Base-by-base conservation (phyloP, 2,888 invertebrate genomes). In the Diploptera punctata region DNA sequence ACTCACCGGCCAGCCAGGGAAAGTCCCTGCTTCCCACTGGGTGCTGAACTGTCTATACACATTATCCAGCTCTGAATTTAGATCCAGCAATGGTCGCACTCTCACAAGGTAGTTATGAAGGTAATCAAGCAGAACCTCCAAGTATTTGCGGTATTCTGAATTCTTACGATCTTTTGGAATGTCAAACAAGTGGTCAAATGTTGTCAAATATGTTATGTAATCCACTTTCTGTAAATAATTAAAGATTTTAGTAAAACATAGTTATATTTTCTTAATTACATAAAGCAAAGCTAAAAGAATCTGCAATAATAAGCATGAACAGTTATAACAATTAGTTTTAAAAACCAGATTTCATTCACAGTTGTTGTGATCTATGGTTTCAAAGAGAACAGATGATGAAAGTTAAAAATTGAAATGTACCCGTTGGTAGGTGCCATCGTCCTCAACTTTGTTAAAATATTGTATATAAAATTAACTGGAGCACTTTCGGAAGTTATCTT, bases 121-220 rank as follows among this genome's bases (percentile, higher is more conserved):
- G 82, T 99, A 99, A 38, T 93, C 93, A 73, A 97, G 86, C 18
- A 99, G 84, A 1, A 89, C 87, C 73, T 93, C 87, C 38, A 98
- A 85, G 82, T 99, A 99, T 78, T 91, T 91, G 68, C 93, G 87
- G 81, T 94, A 95, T 77, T 94, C 94, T 70, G 92, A 93, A 81
- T 94, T 95, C 84, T 94, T 95, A 73, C 94, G 87, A 78, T 95
- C 95, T 84, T 92, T 94, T 0, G 98, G 93, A 79, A 99, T 94
- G 79, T 99, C 99, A 82, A 94, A 98, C 18, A 99, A 87, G 80
- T 96, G 96, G 82, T 99, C 99, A 81, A 99, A 98, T 73, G 92
- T 91, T 75, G 93, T 92, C 74, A 99, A 84, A 82, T 98, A 99
- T 0, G 93, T 93, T 67, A 99, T 95, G 83, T 99, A 99, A 84